Evolutionary conservation across 2,888 invertebrate genomes (phyloP), one percentile per base, ranked within the genome.

Genomic region (Eristalis arbustorum): DNA sequence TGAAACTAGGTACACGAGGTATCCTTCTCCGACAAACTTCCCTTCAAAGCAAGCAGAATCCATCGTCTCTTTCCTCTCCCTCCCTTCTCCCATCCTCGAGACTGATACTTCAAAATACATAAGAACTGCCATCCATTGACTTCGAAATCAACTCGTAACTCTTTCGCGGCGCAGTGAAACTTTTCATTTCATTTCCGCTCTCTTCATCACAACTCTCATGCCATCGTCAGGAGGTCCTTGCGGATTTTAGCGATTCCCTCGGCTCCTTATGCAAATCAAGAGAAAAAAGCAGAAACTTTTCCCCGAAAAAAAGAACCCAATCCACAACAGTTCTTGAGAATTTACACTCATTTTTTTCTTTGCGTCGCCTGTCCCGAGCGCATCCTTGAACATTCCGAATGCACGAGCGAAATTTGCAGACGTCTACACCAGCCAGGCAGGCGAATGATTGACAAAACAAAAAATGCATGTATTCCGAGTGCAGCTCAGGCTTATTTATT

Each of bases 401-500:
- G 14, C 42, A 62, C 22, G 3, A 18, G 13, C 25, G 14, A 42
- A 28, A 62, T 42, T 18, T 62, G 42, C 49, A 72, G 72, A 62
- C 42, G 42, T 69, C 59, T 62, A 22, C 72, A 42, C 28, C n/a
- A 69, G 34, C 57, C 57, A 13, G 18, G 49, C 8, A 49, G 2
- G 49, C 49, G 49, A 49, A 49, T 49, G 18, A 31, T 13, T 3
- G 3, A 37, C 14, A 8, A 72, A 31, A 49, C 11, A 42, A 69
- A 42, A 23, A 3, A 11, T 31, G 6, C 6, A 42, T n/a, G 11
- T 56, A 73, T 64, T 49, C 73, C 49, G 22, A 64, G 34, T 73
- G 34, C 73, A 73, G 31, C 28, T 63, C 49, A 56, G 18, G 63
- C 34, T 76, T 68, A 57, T 49, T 76, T 67, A 62, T 76, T 68